Percentiles rank a stretch among this genome's conserved stretches.
Conservation (phyloP, 2,888 invertebrate species). For the Axea sp. region DNA sequence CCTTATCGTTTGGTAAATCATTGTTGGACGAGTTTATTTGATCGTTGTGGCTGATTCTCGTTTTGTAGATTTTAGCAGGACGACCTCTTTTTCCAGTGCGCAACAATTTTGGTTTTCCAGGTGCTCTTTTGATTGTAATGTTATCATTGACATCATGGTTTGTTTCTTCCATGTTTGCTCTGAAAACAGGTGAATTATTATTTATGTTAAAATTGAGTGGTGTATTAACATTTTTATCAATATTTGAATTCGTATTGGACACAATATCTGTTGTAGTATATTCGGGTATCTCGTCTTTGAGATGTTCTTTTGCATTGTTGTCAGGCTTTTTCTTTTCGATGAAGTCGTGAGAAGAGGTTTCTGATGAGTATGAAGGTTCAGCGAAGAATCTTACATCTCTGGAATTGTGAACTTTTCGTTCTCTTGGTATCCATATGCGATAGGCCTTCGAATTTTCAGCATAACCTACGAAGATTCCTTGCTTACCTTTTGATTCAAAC, state of each 20-base stretch:
- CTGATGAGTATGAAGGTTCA: background rate
- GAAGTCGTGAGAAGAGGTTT: background rate
- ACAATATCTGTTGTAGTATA: background rate
- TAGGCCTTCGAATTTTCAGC: background rate
- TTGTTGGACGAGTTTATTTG: background rate
- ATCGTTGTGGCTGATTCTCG: background rate
- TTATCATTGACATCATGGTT: background rate
- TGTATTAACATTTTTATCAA: background rate
- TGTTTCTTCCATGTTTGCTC: background rate
- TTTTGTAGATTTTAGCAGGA: slow-evolving; percentile 1
- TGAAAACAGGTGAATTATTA: background rate
- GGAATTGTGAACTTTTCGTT: background rate
- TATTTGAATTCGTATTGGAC: background rate
- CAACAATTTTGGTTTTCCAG: background rate
- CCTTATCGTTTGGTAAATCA: too few relatives aligned
- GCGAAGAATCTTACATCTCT: slow-evolving; percentile 1
- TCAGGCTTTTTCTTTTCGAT: background rate
- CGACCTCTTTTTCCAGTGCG: slow-evolving; percentile 16
- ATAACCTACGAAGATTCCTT: slow-evolving; percentile 3
- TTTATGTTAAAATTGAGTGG: background rate
- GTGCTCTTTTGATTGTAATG: background rate
- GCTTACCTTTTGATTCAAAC: slow-evolving; percentile 34
- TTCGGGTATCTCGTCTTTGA: background rate
- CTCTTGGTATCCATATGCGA: background rate
- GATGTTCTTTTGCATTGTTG: background rate